These are phyloP conservation scores for Ligdia adustata DNA, from an alignment of 2,888 invertebrate species.

Conservation along the genomic window DNA sequence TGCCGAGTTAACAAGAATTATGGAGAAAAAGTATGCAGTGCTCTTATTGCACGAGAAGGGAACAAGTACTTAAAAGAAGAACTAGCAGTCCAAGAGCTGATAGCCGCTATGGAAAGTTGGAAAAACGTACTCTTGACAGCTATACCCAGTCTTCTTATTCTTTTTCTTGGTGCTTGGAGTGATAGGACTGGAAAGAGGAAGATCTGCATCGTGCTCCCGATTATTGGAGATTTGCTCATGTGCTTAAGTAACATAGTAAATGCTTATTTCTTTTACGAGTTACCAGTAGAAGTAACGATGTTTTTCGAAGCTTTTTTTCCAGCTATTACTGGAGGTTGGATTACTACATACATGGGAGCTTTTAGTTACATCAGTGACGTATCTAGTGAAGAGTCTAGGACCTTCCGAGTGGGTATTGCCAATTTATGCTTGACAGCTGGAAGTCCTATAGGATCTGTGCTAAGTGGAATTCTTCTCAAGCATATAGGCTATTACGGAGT, in stretches of 20 bases:
- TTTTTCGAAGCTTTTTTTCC: conserved; percentile 80
- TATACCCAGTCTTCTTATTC: conserved; percentile 79
- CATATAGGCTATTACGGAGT: conserved; percentile 80
- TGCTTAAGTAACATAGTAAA: conserved; percentile 78
- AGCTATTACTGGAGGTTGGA: conserved; percentile 81
- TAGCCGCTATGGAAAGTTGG: conserved; percentile 81
- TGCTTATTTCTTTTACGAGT: conserved; percentile 79
- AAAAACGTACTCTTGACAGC: conserved; percentile 81
- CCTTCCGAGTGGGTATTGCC: conserved; percentile 84
- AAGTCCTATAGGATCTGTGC: conserved; percentile 67
- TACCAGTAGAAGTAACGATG: conserved; percentile 79
- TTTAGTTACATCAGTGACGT: conserved; percentile 85
- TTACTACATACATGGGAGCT: conserved; percentile 81
- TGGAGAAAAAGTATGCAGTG: conserved; percentile 88
- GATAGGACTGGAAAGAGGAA: conserved; percentile 83
- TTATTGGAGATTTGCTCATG: conserved; percentile 78
- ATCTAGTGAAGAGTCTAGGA: conserved; percentile 81
- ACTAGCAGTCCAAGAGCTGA: conserved; percentile 81
- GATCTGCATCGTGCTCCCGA: conserved; percentile 82
- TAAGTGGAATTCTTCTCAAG: conserved; percentile 70
- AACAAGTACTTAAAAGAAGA: conserved; percentile 86
- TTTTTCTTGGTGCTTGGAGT: conserved; percentile 86
- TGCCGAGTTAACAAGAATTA: conserved; percentile 91
- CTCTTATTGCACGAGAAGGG: conserved; percentile 88
- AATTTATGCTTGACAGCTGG: conserved; percentile 72